A percentile compares a stretch with the other conserved stretches of the same genome.
Conservation (phyloP, 37 sponge, comb jelly and placozoan genomes). For the Dysidea cf. avara region DNA sequence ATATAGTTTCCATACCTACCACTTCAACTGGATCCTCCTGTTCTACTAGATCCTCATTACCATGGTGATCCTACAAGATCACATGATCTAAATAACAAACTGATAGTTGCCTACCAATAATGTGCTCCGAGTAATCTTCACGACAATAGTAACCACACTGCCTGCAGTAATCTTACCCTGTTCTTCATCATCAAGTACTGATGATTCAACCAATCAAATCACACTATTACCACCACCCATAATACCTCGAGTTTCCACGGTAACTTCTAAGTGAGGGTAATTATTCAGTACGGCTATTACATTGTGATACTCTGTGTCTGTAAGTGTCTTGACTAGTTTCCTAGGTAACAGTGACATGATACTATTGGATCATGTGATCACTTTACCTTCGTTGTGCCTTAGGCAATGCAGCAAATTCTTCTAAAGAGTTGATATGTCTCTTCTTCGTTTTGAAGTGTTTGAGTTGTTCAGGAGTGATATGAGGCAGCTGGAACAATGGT, state of each 20-base stretch:
- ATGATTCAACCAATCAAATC: background rate
- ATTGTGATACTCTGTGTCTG: conserved; percentile 88
- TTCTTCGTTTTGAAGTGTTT: conserved; percentile 78
- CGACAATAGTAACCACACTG: conserved; percentile 68
- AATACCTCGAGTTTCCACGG: conserved; percentile 64
- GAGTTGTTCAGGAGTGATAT: conserved; percentile 56
- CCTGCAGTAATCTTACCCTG: conserved; percentile 59
- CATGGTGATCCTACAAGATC: no score
- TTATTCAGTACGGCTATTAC: conserved; percentile 61
- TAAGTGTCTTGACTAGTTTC: conserved; percentile 51
- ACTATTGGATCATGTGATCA: background rate
- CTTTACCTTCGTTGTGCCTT: conserved; percentile 47
- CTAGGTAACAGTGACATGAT: conserved; percentile 3
- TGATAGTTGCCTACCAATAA: conserved; percentile 41
- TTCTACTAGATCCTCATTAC: no score
- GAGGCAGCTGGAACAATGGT: conserved; percentile 85
- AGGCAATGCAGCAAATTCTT: conserved; percentile 50
- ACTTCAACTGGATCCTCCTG: no score
- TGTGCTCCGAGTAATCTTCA: conserved; percentile 40
- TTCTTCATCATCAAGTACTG: conserved; percentile 58
- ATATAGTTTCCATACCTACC: no score
- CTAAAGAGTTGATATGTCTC: conserved; percentile 50
- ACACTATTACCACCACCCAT: background rate
- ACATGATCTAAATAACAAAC: no score
- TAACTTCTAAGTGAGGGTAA: conserved; percentile 78